phyloP scores from a whole-genome alignment of 2,797 vertebrate genomes.

The Molothrus ater region DNA sequence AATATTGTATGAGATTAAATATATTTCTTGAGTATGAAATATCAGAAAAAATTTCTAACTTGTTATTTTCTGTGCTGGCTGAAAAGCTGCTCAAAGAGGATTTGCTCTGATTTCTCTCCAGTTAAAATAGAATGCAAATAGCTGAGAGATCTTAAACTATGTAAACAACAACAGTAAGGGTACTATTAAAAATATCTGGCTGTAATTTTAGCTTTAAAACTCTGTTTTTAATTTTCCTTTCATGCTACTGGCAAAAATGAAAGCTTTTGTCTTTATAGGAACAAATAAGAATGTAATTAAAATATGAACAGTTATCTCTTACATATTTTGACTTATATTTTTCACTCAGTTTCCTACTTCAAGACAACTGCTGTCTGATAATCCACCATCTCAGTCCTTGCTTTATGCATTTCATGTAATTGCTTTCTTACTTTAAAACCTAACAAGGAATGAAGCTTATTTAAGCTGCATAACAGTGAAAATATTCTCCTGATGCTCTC shows the following conservation, averaged over 20 bases:
- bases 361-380: background rate
- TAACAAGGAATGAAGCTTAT: background rate
- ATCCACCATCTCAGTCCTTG: background rate
- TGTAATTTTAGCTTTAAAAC: conserved; percentile 41
- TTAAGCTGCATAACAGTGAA: background rate
- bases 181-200: conserved; percentile 30
- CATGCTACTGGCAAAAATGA: background rate
- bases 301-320: background rate
- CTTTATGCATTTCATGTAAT: background rate
- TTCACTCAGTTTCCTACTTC: background rate
- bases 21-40: background rate
- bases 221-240: conserved; percentile 15
- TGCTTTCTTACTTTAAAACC: background rate
- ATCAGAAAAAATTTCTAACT: background rate
- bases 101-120: conserved; percentile 38
- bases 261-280: background rate
- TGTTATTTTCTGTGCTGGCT: background rate
- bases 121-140: conserved; percentile 39
- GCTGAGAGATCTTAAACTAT: conserved; percentile 11
- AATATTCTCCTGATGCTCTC: background rate
- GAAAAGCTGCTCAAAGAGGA: conserved; percentile 8
- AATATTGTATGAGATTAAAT: background rate
- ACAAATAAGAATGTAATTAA: background rate
- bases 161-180: conserved; percentile 22
- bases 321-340: background rate